Percentiles rank a stretch among this genome's conserved stretches.
Conservation (phyloP, 2,113 vertebrate genomes). For the crab-eating macaque (Macaca fascicularis) region DNA sequence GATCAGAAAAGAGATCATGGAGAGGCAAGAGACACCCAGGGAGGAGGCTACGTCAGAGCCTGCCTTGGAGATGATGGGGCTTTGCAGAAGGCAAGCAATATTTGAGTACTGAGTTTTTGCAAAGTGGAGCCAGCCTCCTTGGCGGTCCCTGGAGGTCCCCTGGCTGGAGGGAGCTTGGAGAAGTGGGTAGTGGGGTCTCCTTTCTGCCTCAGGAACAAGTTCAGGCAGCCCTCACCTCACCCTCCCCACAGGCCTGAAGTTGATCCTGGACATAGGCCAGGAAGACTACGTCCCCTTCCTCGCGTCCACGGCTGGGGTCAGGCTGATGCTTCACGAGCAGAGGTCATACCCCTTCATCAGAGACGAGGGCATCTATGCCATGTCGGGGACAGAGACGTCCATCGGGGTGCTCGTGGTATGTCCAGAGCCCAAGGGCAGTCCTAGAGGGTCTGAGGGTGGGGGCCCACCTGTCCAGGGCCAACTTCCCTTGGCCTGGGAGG, state of each 20-base stretch:
- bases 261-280: conserved; percentile 88
- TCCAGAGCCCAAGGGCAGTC: neutral
- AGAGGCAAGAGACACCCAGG: neutral
- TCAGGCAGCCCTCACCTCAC: neutral
- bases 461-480: neutral
- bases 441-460: neutral
- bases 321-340: conserved; percentile 88
- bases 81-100: neutral
- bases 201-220: no score
- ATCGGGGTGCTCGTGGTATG: conserved; percentile 88
- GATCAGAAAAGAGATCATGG: neutral
- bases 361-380: conserved; percentile 87
- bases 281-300: conserved; percentile 88
- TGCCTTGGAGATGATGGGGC: neutral
- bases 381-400: conserved; percentile 87
- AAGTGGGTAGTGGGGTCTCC: neutral
- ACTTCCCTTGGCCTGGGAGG: neutral
- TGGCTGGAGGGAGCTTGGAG: neutral
- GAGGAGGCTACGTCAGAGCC: neutral
- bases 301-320: conserved; percentile 82
- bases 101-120: neutral
- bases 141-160: neutral
- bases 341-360: conserved; percentile 88
- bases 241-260: conserved; percentile 83
- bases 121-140: neutral